These are phyloP conservation scores for Oscheius myriophilus DNA, from an alignment of 2,888 invertebrate species.

Conservation along the genomic window DNA sequence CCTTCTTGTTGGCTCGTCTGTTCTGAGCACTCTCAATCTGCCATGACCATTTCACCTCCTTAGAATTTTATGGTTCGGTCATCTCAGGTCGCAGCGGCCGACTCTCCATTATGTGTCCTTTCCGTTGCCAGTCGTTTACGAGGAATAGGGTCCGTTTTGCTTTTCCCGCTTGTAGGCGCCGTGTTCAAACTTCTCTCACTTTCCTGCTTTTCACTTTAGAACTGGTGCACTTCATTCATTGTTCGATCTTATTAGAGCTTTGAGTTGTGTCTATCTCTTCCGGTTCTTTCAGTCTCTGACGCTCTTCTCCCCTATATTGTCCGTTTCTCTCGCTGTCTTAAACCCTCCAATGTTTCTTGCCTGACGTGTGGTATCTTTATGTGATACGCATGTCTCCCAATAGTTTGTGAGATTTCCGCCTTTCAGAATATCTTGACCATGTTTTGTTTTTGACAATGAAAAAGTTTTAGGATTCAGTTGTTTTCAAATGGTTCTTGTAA, in stretches of 20 bases:
- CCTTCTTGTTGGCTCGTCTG: constrained; percentile 7
- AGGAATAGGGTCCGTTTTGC: constrained; percentile 23
- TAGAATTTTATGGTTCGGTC: constrained; percentile 10
- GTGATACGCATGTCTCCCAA: not conserved
- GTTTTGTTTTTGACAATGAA: too few relatives aligned
- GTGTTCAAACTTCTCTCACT: constrained; percentile 13
- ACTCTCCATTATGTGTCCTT: constrained; percentile 2
- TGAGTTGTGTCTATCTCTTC: constrained; percentile 22
- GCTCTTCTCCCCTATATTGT: not conserved
- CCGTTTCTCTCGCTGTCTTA: not conserved
- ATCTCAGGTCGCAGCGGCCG: constrained; percentile 24
- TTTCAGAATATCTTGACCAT: too few relatives aligned
- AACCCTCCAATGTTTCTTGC: constrained; percentile 17
- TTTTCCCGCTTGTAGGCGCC: constrained; percentile 21
- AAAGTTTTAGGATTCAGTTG: too few relatives aligned
- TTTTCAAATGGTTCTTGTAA: too few relatives aligned
- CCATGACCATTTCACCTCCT: constrained; percentile 23
- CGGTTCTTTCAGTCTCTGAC: constrained; percentile 17
- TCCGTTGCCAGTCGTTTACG: constrained; percentile 23
- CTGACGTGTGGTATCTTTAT: constrained; percentile 4
- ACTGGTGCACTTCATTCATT: constrained; percentile 16
- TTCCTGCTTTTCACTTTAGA: constrained; percentile 27
- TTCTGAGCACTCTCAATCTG: constrained; percentile 18
- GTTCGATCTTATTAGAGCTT: constrained; percentile 12
- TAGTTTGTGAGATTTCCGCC: too few relatives aligned